Conservation (phyloP, 2,888 invertebrate species). For the Sinopyrophorus schimmeli region DNA sequence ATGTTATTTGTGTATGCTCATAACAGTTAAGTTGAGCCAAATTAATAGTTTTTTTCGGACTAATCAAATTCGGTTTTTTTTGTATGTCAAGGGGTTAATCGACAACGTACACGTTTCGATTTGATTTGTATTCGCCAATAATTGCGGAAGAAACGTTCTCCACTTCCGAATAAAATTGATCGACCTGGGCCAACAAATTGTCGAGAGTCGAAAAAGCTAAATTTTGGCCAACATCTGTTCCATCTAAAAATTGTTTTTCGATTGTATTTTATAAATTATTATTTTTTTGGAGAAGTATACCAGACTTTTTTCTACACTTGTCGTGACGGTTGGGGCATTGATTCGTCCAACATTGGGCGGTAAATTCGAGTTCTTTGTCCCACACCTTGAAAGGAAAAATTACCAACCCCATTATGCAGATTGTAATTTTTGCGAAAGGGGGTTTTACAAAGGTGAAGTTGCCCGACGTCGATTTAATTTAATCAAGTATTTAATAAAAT, state of each 20-base stretch:
- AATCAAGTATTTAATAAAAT: too few species aligned
- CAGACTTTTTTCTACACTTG: background rate
- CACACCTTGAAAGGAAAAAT: slow-evolving; percentile 35
- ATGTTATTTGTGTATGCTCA: too few species aligned
- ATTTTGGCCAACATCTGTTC: background rate
- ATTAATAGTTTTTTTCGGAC: too few species aligned
- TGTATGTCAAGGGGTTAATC: too few species aligned
- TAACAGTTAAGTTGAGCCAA: too few species aligned
- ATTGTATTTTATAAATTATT: too few species aligned
- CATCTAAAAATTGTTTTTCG: slow-evolving; percentile 7
- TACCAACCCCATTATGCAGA: too few species aligned
- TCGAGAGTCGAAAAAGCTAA: background rate
- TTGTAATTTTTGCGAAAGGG: too few species aligned
- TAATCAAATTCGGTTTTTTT: too few species aligned
- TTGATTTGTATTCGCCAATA: background rate
- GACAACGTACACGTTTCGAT: background rate
- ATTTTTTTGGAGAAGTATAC: too few species aligned
- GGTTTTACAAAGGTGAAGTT: too few species aligned
- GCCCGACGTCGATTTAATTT: too few species aligned
- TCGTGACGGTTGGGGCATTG: slow-evolving; percentile 35
- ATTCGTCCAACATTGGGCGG: slow-evolving; percentile 53
- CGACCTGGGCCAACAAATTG: background rate
- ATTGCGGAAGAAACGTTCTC: background rate
- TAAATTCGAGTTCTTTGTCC: slow-evolving; percentile 47
- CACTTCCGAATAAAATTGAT: slow-evolving; percentile 1